Percentiles rank a stretch among this genome's conserved stretches.
Conservation (phyloP, 2,797 vertebrate genomes). For the Pseudochromis fuscus region DNA sequence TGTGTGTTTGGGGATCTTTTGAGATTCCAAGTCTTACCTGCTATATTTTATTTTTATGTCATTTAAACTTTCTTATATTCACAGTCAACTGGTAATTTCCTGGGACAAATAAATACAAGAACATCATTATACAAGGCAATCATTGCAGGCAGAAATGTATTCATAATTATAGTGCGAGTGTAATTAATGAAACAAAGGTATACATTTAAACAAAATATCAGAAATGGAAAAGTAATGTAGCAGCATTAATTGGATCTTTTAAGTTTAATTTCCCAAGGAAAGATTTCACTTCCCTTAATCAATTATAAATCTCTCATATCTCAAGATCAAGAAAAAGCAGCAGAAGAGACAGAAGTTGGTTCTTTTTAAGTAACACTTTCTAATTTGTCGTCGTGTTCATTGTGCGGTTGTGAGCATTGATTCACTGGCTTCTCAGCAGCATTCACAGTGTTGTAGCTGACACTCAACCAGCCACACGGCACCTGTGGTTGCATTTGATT, state of each 20-base stretch:
- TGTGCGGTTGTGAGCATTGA: conserved; percentile 10
- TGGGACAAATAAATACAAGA: not conserved
- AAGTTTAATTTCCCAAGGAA: not conserved
- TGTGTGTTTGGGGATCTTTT: not conserved
- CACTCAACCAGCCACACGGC: conserved; percentile 11
- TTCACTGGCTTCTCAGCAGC: conserved; percentile 1
- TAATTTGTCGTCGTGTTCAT: conserved; percentile 28
- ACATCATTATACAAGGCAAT: not conserved
- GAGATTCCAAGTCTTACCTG: not conserved
- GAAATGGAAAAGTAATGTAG: conserved; percentile 4
- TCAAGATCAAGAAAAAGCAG: not conserved
- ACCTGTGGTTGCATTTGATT: conserved; percentile 13
- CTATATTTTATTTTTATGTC: not conserved
- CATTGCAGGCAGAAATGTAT: not conserved
- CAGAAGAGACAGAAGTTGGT: not conserved
- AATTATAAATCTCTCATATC: conserved; percentile 5
- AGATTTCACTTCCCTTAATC: not conserved
- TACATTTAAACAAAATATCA: not conserved
- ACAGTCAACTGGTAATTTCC: conserved; percentile 9
- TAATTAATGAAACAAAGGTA: not conserved
- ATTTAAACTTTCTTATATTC: conserved; percentile 1
- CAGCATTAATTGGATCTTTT: not conserved
- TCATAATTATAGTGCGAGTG: not conserved
- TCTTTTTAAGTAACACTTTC: conserved; percentile 17
- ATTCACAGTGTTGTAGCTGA: conserved; percentile 12